A percentile compares a stretch with the other conserved stretches of the same genome.
Conservation (phyloP, 1,140 invertebrate genomes). For the Hylaeus volcanicus region DNA sequence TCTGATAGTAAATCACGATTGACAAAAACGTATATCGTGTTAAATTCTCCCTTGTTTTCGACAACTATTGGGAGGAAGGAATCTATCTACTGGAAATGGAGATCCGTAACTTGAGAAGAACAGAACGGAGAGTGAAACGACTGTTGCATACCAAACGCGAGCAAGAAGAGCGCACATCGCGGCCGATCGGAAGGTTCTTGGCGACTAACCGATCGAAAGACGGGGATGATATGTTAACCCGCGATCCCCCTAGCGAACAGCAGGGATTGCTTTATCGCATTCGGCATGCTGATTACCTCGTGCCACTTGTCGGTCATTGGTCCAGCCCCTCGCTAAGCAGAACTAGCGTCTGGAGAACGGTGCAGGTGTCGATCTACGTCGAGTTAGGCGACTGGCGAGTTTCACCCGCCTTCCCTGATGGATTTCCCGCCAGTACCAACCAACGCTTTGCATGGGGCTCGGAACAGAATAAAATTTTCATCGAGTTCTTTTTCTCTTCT, state of each 20-base stretch:
- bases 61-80: no score
- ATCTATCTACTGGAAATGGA: no score
- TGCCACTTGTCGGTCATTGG: conserved; percentile 79
- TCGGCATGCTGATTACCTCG: conserved; percentile 78
- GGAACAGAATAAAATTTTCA: no score
- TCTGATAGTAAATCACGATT: no score
- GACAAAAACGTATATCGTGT: no score
- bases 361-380: neutral
- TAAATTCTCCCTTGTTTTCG: no score
- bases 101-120: neutral
- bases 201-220: conserved; percentile 49
- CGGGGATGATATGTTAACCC: conserved; percentile 66
- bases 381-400: neutral
- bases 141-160: conserved; percentile 66
- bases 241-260: conserved; percentile 47
- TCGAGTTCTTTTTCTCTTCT: no score
- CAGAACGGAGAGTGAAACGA: neutral
- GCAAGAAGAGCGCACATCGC: conserved; percentile 70
- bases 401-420: neutral
- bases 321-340: conserved; percentile 52
- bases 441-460: neutral
- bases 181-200: conserved; percentile 23
- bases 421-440: conserved; percentile 9
- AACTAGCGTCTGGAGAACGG: conserved; percentile 28
- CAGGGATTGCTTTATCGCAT: conserved; percentile 74